Evolutionary conservation across 2,888 invertebrate species (phyloP), one percentile per base, ranked within the genome.

Genomic region (Callosobruchus maculatus): DNA sequence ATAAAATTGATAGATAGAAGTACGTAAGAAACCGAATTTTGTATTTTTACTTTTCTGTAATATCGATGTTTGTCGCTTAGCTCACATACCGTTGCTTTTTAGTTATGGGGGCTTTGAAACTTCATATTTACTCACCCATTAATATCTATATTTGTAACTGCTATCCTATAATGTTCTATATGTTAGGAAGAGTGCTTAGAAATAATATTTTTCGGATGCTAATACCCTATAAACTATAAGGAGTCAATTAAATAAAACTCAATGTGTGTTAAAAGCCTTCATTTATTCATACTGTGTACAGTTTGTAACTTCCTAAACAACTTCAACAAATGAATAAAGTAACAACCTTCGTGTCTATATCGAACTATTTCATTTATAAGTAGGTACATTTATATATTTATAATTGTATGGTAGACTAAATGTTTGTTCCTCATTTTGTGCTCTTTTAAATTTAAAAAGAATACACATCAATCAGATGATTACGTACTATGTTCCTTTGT

Each of bases 361-460:
- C 66, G 73, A 77, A 74, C 73, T 78, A 76, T 74, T 72, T 76
- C 30, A 74, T 67, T 22, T 68, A 49, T 68, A 22, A 68, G 22
- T 67, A 67, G 13, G 68, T 72, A 71, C 70, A 75, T 75, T 68
- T 73, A 74, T 71, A 72, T 71, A 70, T 72, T 73, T 73, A 71
- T 26, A 71, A 21, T 68, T 68, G 22, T 68, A 71, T 71, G 66
- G 72, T 72, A 74, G 68, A 72, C 73, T 73, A 72, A 76, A 77
- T 75, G 74, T 73, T 76, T 76, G 72, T 75, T 74, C 70, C 72
- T 74, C 72, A 76, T 74, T 78, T 74, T 79, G 78, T 78, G 77
- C 76, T 78, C 74, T 18, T 77, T 78, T 74, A 74, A 78, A 78
- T 75, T 78, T 78, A 73, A 80, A 78, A 80, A 81, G 80, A 80